A percentile compares a stretch with the other conserved stretches of the same genome.
These are phyloP conservation scores for Cuniculus paca DNA, from an alignment of 2,797 vertebrate species.

Conservation along the genomic window DNA sequence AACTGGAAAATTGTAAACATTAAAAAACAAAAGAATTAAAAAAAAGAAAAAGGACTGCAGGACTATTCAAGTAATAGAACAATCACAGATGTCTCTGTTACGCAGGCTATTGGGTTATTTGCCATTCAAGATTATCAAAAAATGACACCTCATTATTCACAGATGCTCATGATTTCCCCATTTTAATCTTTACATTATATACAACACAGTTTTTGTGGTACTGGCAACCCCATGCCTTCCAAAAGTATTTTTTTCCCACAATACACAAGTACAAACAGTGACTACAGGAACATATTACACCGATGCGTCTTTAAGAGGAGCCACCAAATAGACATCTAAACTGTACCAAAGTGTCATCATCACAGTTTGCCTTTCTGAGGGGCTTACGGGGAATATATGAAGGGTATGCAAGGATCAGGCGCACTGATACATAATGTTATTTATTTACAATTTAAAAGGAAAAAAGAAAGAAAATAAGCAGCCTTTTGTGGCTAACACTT, in stretches of 20 bases:
- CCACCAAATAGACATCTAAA: slow-evolving; percentile 94
- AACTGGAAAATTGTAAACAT: slow-evolving; percentile 98
- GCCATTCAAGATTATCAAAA: slow-evolving; percentile 92
- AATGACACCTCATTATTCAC: slow-evolving; percentile 93
- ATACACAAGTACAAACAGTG: slow-evolving; percentile 98
- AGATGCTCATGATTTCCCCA: slow-evolving; percentile 94
- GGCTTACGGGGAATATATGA: slow-evolving; percentile 90
- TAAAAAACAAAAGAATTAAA: slow-evolving; percentile 90
- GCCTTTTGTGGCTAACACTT: slow-evolving; percentile 89
- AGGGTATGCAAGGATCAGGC: slow-evolving; percentile 96
- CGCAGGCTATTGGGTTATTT: slow-evolving; percentile 92
- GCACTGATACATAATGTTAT: slow-evolving; percentile 95
- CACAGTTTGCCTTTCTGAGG: slow-evolving; percentile 92
- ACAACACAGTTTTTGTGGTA: slow-evolving; percentile 97
- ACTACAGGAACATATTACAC: slow-evolving; percentile 96
- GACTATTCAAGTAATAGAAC: slow-evolving; percentile 99
- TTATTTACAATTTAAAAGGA: slow-evolving; percentile 92
- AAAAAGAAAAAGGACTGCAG: slow-evolving; percentile 90
- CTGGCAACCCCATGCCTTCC: slow-evolving; percentile 93
- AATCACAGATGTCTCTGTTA: slow-evolving; percentile 94
- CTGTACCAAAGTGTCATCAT: slow-evolving; percentile 92
- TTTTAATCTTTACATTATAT: slow-evolving; percentile 97
- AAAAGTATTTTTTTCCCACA: slow-evolving; percentile 97
- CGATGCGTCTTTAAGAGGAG: slow-evolving; percentile 94
- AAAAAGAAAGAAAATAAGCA: slow-evolving; percentile 86